A percentile compares a stretch with the other conserved stretches of the same genome.
phyloP scores from a whole-genome alignment of 1,140 invertebrate genomes.

The Drosophila pachea region DNA sequence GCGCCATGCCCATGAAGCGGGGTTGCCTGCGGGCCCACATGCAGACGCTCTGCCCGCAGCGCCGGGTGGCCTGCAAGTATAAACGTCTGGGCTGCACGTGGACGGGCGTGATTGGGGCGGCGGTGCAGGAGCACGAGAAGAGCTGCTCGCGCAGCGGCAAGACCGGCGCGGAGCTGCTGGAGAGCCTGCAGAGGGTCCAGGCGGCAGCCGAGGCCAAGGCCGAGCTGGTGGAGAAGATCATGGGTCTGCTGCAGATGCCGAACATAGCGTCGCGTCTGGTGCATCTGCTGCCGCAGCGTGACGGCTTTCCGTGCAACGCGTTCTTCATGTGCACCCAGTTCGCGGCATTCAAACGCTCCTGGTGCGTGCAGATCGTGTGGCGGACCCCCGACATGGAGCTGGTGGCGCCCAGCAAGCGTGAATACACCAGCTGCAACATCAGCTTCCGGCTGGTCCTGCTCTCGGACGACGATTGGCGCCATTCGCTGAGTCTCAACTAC shows the following conservation, averaged over 20 bases:
- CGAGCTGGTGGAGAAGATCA: not conserved
- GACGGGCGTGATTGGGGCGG: not conserved
- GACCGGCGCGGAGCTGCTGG: slow-evolving; percentile 15
- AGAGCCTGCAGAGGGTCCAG: not conserved
- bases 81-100: slow-evolving; percentile 39
- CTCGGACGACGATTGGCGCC: not conserved
- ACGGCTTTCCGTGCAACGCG: not conserved
- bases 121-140: not conserved
- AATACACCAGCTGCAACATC: not conserved
- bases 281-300: not conserved
- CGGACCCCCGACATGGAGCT: not conserved
- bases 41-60: not conserved
- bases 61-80: slow-evolving; percentile 28
- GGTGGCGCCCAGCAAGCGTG: not conserved
- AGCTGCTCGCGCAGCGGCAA: slow-evolving; percentile 20
- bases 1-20: slow-evolving; percentile 6
- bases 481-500: slow-evolving; percentile 12
- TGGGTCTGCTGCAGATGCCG: slow-evolving; percentile 18
- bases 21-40: not conserved
- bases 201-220: not conserved
- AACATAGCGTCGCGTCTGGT: slow-evolving; percentile 17
- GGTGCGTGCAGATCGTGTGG: slow-evolving; percentile 34
- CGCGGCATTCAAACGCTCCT: not conserved
- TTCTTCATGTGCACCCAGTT: not conserved
- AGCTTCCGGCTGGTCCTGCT: slow-evolving; percentile 17